phyloP scores from a whole-genome alignment of 2,888 invertebrate species.

The Orgyia antiqua region DNA sequence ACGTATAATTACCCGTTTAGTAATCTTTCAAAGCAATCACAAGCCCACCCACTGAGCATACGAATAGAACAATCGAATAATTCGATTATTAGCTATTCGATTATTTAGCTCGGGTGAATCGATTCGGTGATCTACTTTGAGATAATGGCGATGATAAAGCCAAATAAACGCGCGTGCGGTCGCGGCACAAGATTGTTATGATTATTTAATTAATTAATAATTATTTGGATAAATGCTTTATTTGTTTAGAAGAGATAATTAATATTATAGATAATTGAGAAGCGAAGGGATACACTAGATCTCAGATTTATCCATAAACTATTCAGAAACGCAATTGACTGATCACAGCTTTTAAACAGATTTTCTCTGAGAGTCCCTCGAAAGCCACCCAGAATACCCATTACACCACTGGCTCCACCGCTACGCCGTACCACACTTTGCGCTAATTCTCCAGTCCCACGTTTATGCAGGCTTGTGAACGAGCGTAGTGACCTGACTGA shows the following conservation, averaged over 20 bases:
- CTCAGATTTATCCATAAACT: no score
- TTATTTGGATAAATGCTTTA: slow-evolving; percentile 22
- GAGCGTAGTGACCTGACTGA: no score
- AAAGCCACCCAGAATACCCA: no score
- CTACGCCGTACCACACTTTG: no score
- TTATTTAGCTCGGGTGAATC: slow-evolving; percentile 62
- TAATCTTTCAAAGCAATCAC: slow-evolving; percentile 41
- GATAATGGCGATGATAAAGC: slow-evolving; percentile 52
- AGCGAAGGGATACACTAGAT: no score
- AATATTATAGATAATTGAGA: no score
- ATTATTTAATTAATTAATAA: slow-evolving; percentile 53
- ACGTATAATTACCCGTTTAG: slow-evolving; percentile 50
- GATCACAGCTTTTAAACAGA: no score
- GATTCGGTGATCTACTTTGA: slow-evolving; percentile 60
- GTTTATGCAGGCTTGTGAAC: no score
- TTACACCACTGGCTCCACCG: no score
- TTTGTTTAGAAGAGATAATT: neutral
- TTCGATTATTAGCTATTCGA: slow-evolving; percentile 45
- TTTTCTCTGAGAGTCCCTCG: no score
- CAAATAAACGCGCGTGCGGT: slow-evolving; percentile 35
- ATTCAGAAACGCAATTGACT: no score
- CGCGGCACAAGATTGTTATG: slow-evolving; percentile 48
- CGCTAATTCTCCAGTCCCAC: no score
- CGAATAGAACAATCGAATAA: slow-evolving; percentile 58
- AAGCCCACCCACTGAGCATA: slow-evolving; percentile 51